Evolutionary conservation across 2,888 invertebrate genomes (phyloP).

Genomic region (Anoncus sp.): DNA sequence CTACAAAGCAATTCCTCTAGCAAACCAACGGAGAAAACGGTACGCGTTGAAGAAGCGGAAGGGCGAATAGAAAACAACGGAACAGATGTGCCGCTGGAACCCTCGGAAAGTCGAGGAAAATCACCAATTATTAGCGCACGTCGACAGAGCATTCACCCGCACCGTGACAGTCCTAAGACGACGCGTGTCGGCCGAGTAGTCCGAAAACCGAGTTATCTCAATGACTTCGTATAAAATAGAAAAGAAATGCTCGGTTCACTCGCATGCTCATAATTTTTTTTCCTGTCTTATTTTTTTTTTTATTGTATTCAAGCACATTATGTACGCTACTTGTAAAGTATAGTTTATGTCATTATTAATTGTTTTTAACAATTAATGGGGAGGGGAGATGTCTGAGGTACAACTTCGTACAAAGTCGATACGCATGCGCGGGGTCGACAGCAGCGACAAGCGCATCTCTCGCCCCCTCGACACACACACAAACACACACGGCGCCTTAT

Average conservation of each 20-base stretch:
- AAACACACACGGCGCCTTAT: not conserved
- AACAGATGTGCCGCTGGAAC: not conserved
- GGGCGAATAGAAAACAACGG: not conserved
- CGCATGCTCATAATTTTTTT: not conserved
- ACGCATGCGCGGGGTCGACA: not conserved
- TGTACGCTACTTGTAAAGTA: not conserved
- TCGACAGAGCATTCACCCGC: not conserved
- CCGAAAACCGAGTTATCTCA: conserved; percentile 1
- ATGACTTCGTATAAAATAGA: conserved; percentile 7
- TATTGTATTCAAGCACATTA: not conserved
- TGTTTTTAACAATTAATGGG: not conserved
- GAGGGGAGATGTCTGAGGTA: conserved; percentile 2
- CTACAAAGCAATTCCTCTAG: not conserved
- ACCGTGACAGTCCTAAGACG: conserved; percentile 7
- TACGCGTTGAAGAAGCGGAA: not conserved
- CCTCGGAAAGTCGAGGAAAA: conserved; percentile 1
- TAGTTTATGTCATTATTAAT: too few relatives aligned
- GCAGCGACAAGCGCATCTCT: conserved; percentile 5
- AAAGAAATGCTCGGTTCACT: not conserved
- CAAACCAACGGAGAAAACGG: conserved; percentile 1
- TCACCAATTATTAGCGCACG: not conserved
- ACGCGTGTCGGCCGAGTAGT: conserved; percentile 8
- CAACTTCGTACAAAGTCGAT: not conserved
- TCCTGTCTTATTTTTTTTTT: not conserved
- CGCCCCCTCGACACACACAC: not conserved